These are phyloP conservation scores for Cosmorhoe ocellata DNA, from an alignment of 2,888 invertebrate genomes.

Conservation along the genomic window DNA sequence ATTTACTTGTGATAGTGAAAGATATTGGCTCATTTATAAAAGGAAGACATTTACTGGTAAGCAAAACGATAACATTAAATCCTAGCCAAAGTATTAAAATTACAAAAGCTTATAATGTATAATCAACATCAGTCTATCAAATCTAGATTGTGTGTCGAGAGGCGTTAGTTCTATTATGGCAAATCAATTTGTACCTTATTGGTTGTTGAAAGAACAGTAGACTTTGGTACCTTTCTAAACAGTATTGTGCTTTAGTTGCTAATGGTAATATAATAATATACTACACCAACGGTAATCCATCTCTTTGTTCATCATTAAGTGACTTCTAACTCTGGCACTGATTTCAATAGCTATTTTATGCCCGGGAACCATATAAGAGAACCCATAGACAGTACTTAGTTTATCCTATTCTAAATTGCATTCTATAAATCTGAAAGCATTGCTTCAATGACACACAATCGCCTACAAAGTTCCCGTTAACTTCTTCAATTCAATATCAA, in stretches of 20 bases:
- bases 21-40: neutral
- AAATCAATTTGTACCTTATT: constrained; percentile 1
- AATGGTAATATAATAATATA: too few relatives aligned
- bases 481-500: neutral
- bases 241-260: too few relatives aligned
- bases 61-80: too few relatives aligned
- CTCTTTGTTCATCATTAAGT: too few relatives aligned
- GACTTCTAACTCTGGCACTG: too few relatives aligned
- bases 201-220: too few relatives aligned
- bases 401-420: neutral
- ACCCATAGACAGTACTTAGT: too few relatives aligned
- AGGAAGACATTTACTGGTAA: neutral
- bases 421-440: neutral
- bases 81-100: too few relatives aligned
- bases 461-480: constrained; percentile 2
- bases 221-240: too few relatives aligned
- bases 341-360: too few relatives aligned
- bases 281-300: neutral
- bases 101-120: constrained; percentile 31
- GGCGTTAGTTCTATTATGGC: constrained; percentile 1
- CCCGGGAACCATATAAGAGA: too few relatives aligned
- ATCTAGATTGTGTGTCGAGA: constrained; percentile 34
- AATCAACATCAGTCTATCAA: constrained; percentile 39
- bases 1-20: too few relatives aligned
- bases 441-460: constrained; percentile 28